phyloP scores from a whole-genome alignment of 2,888 invertebrate species.

The Drosophila paramelanica region DNA sequence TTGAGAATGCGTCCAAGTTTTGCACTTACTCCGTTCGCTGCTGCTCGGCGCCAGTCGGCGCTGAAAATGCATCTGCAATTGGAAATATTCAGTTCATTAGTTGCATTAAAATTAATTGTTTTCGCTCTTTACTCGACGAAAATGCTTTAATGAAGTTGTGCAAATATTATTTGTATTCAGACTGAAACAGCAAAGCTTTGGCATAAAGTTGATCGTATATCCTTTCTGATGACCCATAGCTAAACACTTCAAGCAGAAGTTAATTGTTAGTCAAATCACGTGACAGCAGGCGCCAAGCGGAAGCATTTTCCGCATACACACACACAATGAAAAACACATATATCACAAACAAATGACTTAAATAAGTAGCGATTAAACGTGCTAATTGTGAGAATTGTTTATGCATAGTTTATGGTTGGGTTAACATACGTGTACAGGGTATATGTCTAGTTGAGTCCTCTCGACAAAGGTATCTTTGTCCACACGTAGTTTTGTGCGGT shows the following conservation, averaged over 20 bases:
- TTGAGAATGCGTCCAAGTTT: slow-evolving; percentile 48
- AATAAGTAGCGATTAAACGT: background rate
- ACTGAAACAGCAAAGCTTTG: background rate
- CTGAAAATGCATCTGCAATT: slow-evolving; percentile 39
- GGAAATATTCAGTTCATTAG: slow-evolving; percentile 55
- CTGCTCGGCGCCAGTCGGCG: slow-evolving; percentile 14
- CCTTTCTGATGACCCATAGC: background rate
- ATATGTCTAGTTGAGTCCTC: too few species aligned
- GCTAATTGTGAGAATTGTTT: too few species aligned
- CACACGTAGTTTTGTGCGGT: too few species aligned
- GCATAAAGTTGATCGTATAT: too few species aligned
- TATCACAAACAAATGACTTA: background rate
- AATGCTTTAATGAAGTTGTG: background rate
- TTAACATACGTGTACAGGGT: too few species aligned
- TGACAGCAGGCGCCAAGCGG: background rate
- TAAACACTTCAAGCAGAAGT: background rate
- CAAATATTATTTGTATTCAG: too few species aligned
- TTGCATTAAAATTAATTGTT: slow-evolving; percentile 46
- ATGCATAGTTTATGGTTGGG: too few species aligned
- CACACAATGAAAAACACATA: background rate
- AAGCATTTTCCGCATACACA: too few species aligned
- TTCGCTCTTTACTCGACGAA: background rate
- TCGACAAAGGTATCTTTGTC: too few species aligned
- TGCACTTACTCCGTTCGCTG: slow-evolving; percentile 39
- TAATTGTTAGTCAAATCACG: background rate